Percentiles rank a stretch among this genome's conserved stretches.
These are phyloP conservation scores for Pachypanchax playfairii DNA, from an alignment of 2,113 vertebrate genomes.

Conservation along the genomic window DNA sequence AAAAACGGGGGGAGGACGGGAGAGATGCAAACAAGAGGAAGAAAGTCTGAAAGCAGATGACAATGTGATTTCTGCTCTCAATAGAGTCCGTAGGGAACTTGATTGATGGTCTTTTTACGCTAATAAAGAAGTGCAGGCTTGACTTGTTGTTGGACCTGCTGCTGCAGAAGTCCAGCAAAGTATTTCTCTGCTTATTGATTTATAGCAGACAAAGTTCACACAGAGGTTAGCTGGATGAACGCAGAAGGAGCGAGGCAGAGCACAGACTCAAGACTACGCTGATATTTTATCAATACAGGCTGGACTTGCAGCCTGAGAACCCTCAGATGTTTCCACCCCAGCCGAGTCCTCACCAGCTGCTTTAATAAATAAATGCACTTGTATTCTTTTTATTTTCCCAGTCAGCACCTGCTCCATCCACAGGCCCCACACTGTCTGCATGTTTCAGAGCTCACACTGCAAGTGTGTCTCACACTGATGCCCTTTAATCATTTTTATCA, in stretches of 20 bases:
- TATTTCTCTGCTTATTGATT: slow-evolving; percentile 57
- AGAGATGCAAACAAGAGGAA: slow-evolving; percentile 18
- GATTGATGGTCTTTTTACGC: slow-evolving; percentile 17
- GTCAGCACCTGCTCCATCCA: slow-evolving; percentile 3
- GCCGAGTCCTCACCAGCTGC: slow-evolving; percentile 18
- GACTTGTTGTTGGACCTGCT: slow-evolving; percentile 23
- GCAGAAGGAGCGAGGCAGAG: slow-evolving; percentile 17
- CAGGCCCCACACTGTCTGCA: slow-evolving; percentile 40
- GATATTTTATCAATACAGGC: slow-evolving; percentile 66
- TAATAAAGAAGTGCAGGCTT: slow-evolving; percentile 4
- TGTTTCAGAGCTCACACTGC: slow-evolving; percentile 11
- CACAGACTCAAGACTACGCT: slow-evolving; percentile 43
- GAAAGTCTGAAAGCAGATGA: slow-evolving; percentile 36
- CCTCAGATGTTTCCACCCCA: slow-evolving; percentile 41
- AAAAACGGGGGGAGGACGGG: slow-evolving; percentile 6
- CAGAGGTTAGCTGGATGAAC: slow-evolving; percentile 53
- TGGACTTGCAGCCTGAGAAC: slow-evolving; percentile 25
- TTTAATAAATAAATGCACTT: slow-evolving; percentile 63
- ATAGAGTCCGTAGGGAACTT: slow-evolving; percentile 24
- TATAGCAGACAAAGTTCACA: slow-evolving; percentile 50
- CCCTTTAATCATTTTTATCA: slow-evolving; percentile 63
- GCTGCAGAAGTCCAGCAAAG: slow-evolving; percentile 30
- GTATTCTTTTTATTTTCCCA: slow-evolving; percentile 54
- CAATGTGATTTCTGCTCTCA: slow-evolving; percentile 32
- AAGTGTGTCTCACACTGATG: slow-evolving; percentile 42